These are phyloP conservation scores for Pelecanoides urinatrix DNA, from an alignment of 2,113 vertebrate species.

Conservation along the genomic window DNA sequence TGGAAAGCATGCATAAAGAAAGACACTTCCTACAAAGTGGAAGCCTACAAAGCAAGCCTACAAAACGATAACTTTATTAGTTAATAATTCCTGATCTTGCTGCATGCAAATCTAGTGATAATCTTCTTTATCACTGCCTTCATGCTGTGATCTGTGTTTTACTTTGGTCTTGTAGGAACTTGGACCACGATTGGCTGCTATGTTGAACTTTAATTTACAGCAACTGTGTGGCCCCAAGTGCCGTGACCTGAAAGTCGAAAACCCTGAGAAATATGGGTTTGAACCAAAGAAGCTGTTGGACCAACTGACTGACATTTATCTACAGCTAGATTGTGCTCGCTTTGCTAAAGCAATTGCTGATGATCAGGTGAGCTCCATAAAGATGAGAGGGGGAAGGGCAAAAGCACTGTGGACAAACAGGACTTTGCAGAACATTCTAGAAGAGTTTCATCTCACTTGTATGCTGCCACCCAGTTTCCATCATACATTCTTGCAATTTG, in stretches of 20 bases:
- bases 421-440: background rate
- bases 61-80: background rate
- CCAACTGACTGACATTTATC: slow-evolving; percentile 97
- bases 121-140: background rate
- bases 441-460: background rate
- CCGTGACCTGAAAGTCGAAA: slow-evolving; percentile 98
- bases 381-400: background rate
- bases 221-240: slow-evolving; percentile 97
- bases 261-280: slow-evolving; percentile 98
- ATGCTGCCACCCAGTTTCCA: background rate
- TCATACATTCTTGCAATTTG: background rate
- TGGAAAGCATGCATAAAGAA: background rate
- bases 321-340: slow-evolving; percentile 95
- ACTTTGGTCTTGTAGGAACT: slow-evolving; percentile 80
- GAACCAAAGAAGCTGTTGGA: slow-evolving; percentile 99
- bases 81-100: background rate
- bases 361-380: slow-evolving; percentile 85
- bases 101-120: background rate
- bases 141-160: background rate
- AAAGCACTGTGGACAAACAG: background rate
- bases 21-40: background rate
- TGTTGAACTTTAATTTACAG: slow-evolving; percentile 99
- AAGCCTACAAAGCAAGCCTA: no score
- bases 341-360: slow-evolving; percentile 98
- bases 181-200: slow-evolving; percentile 93